Conservation (phyloP, 2,797 vertebrate species). For the Harpagifer antarcticus region DNA sequence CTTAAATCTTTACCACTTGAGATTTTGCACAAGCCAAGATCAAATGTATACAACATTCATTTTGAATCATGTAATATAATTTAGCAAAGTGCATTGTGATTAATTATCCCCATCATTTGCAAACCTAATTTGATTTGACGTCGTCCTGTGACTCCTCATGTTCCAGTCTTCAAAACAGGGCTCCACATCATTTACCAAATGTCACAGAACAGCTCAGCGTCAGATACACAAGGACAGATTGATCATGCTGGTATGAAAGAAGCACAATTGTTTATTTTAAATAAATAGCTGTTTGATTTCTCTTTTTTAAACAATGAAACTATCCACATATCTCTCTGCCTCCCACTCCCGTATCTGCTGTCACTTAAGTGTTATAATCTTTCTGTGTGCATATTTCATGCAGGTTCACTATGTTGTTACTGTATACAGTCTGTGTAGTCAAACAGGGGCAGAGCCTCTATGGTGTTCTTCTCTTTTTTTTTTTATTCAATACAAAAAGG, state of each 20-base stretch:
- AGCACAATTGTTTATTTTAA: slow-evolving; percentile 82
- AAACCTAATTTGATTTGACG: slow-evolving; percentile 42
- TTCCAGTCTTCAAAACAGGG: slow-evolving; percentile 61
- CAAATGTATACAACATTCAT: slow-evolving; percentile 27
- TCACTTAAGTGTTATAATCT: slow-evolving; percentile 87
- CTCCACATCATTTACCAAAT: slow-evolving; percentile 69
- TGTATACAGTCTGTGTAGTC: slow-evolving; percentile 91
- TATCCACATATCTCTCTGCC: slow-evolving; percentile 84
- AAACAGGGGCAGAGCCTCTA: slow-evolving; percentile 93
- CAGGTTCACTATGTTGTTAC: slow-evolving; percentile 89
- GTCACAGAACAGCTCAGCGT: slow-evolving; percentile 66
- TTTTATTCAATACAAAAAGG: slow-evolving; percentile 77
- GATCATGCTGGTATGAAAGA: slow-evolving; percentile 75
- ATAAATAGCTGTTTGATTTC: slow-evolving; percentile 80
- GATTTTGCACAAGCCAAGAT: slow-evolving; percentile 27
- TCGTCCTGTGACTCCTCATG: slow-evolving; percentile 48
- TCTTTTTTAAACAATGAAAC: slow-evolving; percentile 76
- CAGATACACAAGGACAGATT: slow-evolving; percentile 71
- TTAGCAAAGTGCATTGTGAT: slow-evolving; percentile 41
- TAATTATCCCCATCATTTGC: slow-evolving; percentile 45
- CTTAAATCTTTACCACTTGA: slow-evolving; percentile 30
- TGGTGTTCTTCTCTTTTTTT: slow-evolving; percentile 82
- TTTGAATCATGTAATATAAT: slow-evolving; percentile 44
- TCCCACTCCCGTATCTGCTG: slow-evolving; percentile 86
- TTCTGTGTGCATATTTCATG: slow-evolving; percentile 86